A percentile compares a stretch with the other conserved stretches of the same genome.
These are phyloP conservation scores for Gopherus evgoodei DNA, from an alignment of 2,113 vertebrate genomes.

Conservation along the genomic window DNA sequence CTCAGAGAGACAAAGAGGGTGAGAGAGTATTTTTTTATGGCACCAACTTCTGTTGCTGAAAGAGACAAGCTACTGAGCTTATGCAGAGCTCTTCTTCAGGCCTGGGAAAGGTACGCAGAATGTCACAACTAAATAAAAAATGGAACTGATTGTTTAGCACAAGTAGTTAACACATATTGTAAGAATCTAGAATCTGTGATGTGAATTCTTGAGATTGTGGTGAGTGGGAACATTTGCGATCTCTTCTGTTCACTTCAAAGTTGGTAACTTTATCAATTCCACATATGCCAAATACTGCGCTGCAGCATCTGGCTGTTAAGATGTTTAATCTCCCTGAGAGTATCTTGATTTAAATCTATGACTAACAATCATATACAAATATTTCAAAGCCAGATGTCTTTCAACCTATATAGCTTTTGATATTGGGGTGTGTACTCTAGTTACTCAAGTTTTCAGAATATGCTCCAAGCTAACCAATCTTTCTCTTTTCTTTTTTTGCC, in stretches of 20 bases:
- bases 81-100: not conserved
- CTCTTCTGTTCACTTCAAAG: conserved; percentile 64
- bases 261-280: conserved; percentile 62
- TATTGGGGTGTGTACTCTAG: not conserved
- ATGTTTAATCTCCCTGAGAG: conserved; percentile 68
- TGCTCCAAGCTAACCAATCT: not conserved
- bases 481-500: not conserved
- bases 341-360: conserved; percentile 68
- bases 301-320: conserved; percentile 73
- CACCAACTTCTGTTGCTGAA: not conserved
- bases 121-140: not conserved
- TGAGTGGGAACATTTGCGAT: conserved; percentile 35
- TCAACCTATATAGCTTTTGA: conserved; percentile 34
- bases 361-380: conserved; percentile 66
- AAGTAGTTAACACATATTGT: not conserved
- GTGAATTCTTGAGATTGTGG: conserved; percentile 46
- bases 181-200: conserved; percentile 1
- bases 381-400: conserved; percentile 61
- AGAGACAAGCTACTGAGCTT: not conserved
- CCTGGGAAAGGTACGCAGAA: not conserved
- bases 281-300: conserved; percentile 44
- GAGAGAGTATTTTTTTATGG: not conserved
- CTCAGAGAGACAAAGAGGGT: not conserved
- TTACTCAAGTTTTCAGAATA: conserved; percentile 15
- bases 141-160: not conserved